Base-by-base conservation (phyloP, 2,113 vertebrate species). In the Lepus americanus region DNA sequence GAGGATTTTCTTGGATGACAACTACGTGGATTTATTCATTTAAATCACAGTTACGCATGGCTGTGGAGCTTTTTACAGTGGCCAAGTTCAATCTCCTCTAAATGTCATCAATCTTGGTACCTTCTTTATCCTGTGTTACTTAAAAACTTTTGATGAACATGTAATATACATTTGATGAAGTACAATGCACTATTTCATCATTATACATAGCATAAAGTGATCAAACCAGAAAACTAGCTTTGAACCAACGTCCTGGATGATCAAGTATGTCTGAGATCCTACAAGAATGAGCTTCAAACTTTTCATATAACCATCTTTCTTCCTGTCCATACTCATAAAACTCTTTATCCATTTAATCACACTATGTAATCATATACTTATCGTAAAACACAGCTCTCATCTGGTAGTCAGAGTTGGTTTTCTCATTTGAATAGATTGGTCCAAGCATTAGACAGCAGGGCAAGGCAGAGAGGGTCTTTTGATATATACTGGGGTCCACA, bases 241-340 rank as follows among this genome's bases (percentile, higher is more conserved):
- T 82, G 36, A 87, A 31, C 16, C 31, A 66, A 90, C 53, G 27
- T 10, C 16, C 9, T 33, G n/a, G 27, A 67, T 90, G 69, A 82
- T 69, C 66, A 55, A 23, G 6, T n/a, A 53, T 5, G 31, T 69
- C 39, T 27, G 53, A 78, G 66, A 90, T 87, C 77, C 29, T 73
- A 11, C 5, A 59, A 59, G 11, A 61, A 27, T 44, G 17, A 84
- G 77, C 44, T 73, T 82, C 51, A 92, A 23, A 31, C 76, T 66
- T 91, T 90, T 51, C 49, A 51, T 53, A 81, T 9, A 66, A 69
- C 69, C 69, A 86, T 29, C 89, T 90, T 85, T 87, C 36, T 55
- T 85, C 55, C 36, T 33, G 82, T 66, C 72, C 39, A 89, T 91
- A 86, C 9, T 85, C 73, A 31, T 49, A 81, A 90, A 85, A 22